These are phyloP conservation scores for Sprattus sprattus DNA, from an alignment of 2,113 vertebrate species.

Conservation along the genomic window DNA sequence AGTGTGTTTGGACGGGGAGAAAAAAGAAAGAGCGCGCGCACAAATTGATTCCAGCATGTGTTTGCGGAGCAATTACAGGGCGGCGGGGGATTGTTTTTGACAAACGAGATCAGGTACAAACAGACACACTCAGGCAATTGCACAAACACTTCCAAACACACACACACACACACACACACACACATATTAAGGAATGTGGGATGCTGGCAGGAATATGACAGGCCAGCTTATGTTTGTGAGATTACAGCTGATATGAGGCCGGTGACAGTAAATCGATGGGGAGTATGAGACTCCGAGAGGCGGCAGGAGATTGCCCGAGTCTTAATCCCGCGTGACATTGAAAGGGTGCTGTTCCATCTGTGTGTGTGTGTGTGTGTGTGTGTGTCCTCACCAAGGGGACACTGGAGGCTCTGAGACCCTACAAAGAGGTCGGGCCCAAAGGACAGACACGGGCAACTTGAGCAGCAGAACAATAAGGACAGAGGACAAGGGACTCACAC, in stretches of 20 bases:
- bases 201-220: constrained; percentile 57
- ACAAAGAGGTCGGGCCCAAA: neutral
- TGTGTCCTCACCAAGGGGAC: neutral
- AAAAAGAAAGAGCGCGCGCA: constrained; percentile 22
- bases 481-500: neutral
- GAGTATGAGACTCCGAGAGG: constrained; percentile 42
- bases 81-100: constrained; percentile 43
- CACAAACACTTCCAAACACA: constrained; percentile 13
- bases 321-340: constrained; percentile 62
- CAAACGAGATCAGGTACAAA: constrained; percentile 43
- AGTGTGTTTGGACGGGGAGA: neutral
- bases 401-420: neutral
- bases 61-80: constrained; percentile 57
- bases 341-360: constrained; percentile 30
- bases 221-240: constrained; percentile 58
- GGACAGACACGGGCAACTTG: neutral
- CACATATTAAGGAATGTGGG: constrained; percentile 23
- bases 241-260: constrained; percentile 54
- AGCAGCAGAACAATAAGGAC: neutral
- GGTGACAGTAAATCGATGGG: constrained; percentile 66
- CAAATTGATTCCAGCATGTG: constrained; percentile 47
- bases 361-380: neutral
- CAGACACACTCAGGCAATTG: neutral
- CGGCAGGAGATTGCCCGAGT: constrained; percentile 40
- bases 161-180: constrained; percentile 36